Base-by-base conservation (phyloP, 2,797 vertebrate genomes). In the Xiphorhynchus erythropygius region DNA sequence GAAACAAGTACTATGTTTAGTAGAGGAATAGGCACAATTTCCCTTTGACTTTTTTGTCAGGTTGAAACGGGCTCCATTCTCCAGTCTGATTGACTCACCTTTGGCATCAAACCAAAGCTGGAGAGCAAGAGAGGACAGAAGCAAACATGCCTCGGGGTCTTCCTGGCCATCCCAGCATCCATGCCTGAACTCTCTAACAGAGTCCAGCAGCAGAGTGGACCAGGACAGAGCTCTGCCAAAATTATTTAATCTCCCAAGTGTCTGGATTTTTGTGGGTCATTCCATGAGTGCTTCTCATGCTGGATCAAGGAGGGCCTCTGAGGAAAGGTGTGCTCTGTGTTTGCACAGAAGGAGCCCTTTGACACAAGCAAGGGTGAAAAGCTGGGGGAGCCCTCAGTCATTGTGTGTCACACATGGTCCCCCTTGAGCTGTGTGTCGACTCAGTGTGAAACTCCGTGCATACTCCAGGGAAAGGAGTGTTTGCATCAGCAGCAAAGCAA, bases 401-500 rank as follows among this genome's bases (percentile, higher is more conserved):
- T 63, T 24, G 42, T 59, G n/a, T 25, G 35, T 71, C 65, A 75
- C 57, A 42, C 41, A 3, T 30, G 19, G 59, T 82, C 15, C 67
- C 24, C 44, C 63, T 41, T 62, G 37, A 89, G 59, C 63, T 77
- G 11, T 44, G 23, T 68, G 46, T 84, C 0, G 0, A 69, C 2
- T 12, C 37, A 30, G 32, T 47, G 33, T 15, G 73, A 76, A 90
- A 28, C 59, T 55, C 32, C 50, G 19, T 6, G 1, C 15, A 0
- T 50, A 13, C 50, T 86, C 84, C 78, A 50, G 84, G 74, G 64
- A 73, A 59, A 83, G 47, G 56, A 93, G 13, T 63, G 47, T 84
- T 89, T 84, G 60, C 71, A 90, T 77, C 84, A 94, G 84, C 75
- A 89, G 35, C 42, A 89, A 89, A 92, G 90, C 68, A 90, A 92